These are phyloP conservation scores for Bujurquina vittata DNA, from an alignment of 2,113 vertebrate genomes.

Conservation along the genomic window DNA sequence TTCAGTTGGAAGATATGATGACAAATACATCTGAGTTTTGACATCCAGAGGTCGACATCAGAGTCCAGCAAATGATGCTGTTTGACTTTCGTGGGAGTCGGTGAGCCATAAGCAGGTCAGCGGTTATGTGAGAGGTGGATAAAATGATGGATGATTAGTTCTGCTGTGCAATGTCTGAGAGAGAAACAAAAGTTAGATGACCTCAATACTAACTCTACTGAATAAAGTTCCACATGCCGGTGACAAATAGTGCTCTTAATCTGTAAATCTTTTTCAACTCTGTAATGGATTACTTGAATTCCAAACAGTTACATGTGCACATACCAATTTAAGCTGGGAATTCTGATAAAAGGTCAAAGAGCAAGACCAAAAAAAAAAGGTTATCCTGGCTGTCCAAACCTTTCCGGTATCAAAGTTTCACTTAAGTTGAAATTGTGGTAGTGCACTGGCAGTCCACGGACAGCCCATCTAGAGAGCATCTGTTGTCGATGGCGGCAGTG, in stretches of 20 bases:
- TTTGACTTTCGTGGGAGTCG: conserved; percentile 3
- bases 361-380: conserved; percentile 10
- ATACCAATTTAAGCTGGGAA: conserved; percentile 11
- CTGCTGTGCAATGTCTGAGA: background rate
- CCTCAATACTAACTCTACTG: background rate
- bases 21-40: background rate
- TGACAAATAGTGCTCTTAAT: background rate
- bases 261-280: background rate
- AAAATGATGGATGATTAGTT: background rate
- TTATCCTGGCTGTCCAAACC: background rate
- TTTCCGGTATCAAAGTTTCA: background rate
- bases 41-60: background rate
- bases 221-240: background rate
- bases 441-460: too few species aligned
- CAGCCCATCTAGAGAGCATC: background rate
- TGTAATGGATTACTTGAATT: conserved; percentile 5
- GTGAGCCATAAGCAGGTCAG: background rate
- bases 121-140: background rate
- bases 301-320: background rate
- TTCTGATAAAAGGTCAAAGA: conserved; percentile 43
- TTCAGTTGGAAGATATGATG: background rate
- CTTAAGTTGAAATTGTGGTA: background rate
- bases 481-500: background rate
- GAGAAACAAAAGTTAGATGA: background rate
- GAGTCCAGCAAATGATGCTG: background rate